A percentile compares a stretch with the other conserved stretches of the same genome.
Evolutionary conservation across 2,797 vertebrate genomes (phyloP).

Genomic region (Numenius phaeopus): DNA sequence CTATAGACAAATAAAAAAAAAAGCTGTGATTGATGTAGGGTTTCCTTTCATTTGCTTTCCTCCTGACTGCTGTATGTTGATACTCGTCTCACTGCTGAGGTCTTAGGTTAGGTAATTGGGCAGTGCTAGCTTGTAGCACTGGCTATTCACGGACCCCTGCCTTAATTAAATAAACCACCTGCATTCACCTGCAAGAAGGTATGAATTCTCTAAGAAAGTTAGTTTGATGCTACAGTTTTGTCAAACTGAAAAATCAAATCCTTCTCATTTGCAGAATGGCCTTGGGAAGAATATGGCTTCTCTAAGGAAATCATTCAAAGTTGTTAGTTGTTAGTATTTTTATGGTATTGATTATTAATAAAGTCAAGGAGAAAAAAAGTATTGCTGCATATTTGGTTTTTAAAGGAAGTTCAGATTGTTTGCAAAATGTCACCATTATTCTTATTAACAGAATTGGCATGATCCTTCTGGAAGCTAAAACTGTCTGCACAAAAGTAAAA

Average conservation of each 20-base stretch:
- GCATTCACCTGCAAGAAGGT: not conserved
- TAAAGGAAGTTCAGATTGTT: not conserved
- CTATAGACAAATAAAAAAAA: not conserved
- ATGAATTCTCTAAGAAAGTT: not conserved
- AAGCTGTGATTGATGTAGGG: not conserved
- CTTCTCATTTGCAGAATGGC: not conserved
- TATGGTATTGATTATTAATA: slow-evolving; percentile 45
- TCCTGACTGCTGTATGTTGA: not conserved
- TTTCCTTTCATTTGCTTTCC: not conserved
- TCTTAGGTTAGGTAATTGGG: not conserved
- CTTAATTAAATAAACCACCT: not conserved
- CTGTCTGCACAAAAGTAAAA: slow-evolving; percentile 18
- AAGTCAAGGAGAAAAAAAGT: not conserved
- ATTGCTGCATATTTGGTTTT: not conserved
- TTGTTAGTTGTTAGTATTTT: slow-evolving; percentile 38
- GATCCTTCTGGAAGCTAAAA: slow-evolving; percentile 3
- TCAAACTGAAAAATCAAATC: slow-evolving; percentile 27
- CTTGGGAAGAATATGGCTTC: not conserved
- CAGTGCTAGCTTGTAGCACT: not conserved
- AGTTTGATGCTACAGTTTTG: not conserved
- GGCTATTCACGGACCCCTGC: not conserved
- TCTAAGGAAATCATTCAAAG: slow-evolving; percentile 36
- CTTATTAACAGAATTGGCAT: not conserved
- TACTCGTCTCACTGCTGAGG: not conserved
- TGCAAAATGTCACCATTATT: not conserved